Conservation (phyloP, 2,113 vertebrate species). For the Hypocryptadius cinnamomeus region DNA sequence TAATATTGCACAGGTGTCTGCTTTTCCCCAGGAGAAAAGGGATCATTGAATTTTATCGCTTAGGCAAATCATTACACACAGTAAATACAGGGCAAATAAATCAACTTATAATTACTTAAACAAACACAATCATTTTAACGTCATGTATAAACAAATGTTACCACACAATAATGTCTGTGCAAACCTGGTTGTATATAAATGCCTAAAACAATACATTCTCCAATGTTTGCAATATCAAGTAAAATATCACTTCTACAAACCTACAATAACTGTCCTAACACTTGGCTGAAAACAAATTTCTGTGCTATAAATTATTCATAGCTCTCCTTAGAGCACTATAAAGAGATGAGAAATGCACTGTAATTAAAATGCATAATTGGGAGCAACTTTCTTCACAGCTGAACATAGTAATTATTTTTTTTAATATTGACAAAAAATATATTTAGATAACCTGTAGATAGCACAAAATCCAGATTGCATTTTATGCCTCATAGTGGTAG, state of each 20-base stretch:
- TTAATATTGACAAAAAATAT: neutral
- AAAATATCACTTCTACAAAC: neutral
- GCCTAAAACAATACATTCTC: neutral
- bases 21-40: neutral
- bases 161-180: neutral
- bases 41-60: neutral
- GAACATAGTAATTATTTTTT: neutral
- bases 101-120: neutral
- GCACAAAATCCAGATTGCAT: neutral
- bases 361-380: neutral
- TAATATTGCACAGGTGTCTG: neutral
- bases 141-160: neutral
- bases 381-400: neutral
- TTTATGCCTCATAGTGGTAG: neutral
- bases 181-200: neutral
- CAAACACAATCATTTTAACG: neutral
- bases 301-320: neutral
- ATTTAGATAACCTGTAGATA: neutral
- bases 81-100: neutral
- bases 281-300: neutral
- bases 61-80: neutral
- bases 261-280: neutral
- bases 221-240: neutral
- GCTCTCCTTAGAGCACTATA: neutral
- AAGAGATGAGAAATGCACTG: neutral